Base-by-base conservation (phyloP, 2,888 invertebrate genomes). In the Heliconius sara region DNA sequence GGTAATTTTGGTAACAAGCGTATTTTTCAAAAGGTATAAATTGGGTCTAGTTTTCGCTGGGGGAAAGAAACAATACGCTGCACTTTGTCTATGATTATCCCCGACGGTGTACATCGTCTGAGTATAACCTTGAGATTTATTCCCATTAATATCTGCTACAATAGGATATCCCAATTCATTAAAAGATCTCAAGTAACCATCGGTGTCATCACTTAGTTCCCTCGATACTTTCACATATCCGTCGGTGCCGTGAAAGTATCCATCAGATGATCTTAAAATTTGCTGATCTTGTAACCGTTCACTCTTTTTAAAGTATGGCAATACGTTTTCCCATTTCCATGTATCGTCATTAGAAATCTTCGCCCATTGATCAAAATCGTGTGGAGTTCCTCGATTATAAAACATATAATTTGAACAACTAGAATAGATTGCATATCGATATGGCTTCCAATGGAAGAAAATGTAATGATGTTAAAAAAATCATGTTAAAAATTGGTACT, bases 21-120 rank as follows among this genome's bases (percentile, higher is more conserved):
- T 83, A 7, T 83, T 82, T 76, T 84, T 87, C 7, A 83, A 72
- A 19, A 88, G 85, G 96, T 96, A 71, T 96, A 93, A 43, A 96
- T 96, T 25, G 96, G 96, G 52, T 86, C 89, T 80, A 16, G 83
- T 27, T 77, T 84, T 86, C 4, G 83, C 79, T 22, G 81, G 79
- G 12, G 79, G 63, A 22, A 87, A 60, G 47, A 84, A 86, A 19
- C 81, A 70, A n/a, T 93, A 87, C 0, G 95, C 89, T 16, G 85
- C 83, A 19, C 85, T 84, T 76, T 85, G 84, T 27, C 86, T 95
- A 0, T 96, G 95, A 2, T 84, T 84, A 2, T 89, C 85, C 57
- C 91, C 88, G 83, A 94, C 88, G n/a, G 92, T 95, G 34, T 88
- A 91, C 79, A 94, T 90, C 2, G 92, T 87, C 66, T 91, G 90